Conservation (phyloP, 2,113 vertebrate genomes). For the Daubentonia madagascariensis region DNA sequence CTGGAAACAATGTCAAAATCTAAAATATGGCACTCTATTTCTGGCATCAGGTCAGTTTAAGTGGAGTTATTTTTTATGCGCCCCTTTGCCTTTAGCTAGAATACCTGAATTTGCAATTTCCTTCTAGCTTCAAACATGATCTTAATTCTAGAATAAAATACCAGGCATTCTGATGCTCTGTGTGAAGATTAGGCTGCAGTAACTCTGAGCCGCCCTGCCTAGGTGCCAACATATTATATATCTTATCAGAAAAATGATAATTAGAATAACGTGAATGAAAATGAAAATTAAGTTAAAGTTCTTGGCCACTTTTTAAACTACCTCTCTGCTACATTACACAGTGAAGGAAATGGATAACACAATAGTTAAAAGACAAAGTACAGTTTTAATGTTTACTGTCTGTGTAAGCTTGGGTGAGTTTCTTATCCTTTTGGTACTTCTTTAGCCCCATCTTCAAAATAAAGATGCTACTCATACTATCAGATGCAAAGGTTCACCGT, state of each 20-base stretch:
- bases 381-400: background rate
- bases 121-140: background rate
- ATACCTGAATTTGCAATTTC: background rate
- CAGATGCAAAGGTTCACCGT: background rate
- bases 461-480: background rate
- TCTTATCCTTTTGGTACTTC: background rate
- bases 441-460: background rate
- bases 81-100: background rate
- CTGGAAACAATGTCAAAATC: background rate
- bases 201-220: background rate
- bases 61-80: background rate
- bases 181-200: background rate
- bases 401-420: background rate
- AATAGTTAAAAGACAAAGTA: background rate
- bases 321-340: background rate
- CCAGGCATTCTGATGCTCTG: background rate
- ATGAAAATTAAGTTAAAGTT: conserved; percentile 21
- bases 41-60: background rate
- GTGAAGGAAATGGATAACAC: background rate
- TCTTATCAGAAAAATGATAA: background rate
- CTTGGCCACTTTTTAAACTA: background rate
- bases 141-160: background rate
- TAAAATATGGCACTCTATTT: background rate
- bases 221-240: background rate
- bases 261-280: background rate